Evolutionary conservation across 2,113 vertebrate species (phyloP), one percentile per base, ranked within the genome.

Genomic region (Dendrocopos noguchii): DNA sequence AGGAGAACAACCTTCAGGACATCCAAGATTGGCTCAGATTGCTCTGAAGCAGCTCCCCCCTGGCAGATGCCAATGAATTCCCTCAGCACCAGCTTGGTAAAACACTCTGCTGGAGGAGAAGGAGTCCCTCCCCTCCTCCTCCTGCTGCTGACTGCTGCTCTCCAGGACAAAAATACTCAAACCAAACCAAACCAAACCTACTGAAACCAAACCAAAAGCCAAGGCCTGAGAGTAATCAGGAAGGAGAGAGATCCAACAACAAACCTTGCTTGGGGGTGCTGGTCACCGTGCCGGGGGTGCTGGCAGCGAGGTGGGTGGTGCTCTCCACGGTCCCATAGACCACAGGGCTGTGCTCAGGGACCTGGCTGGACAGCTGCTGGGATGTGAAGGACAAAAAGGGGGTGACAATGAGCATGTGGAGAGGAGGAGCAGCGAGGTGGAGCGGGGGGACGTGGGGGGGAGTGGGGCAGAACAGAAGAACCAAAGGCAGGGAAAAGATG

Each of bases 301-400:
- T 96, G 97, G 95, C 80, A 33, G 95, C 93, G 59, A 97, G 97
- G 73, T 96, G 98, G 63, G 98, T 73, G 64, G 98, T 73, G 95
- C 81, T 97, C 97, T 98, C 98, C 96, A 95, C 84, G 34, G 97
- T 95, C 97, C 98, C 98, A 20, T 97, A 97, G 55, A 93, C 94
- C 80, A 93, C 89, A 84, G 98, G 98, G 96, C 97, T 93, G 96
- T 98, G 98, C 97, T 99, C 99, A 0, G 98, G 98, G 95, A 97
- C 97, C 97, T 99, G 99, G 98, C 98, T 98, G 98, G 98, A 94
- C 95, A 98, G 98, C 98, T 99, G 99, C 98, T 98, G 98, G 86
- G 97, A 97, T 98, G 96, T 96, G 97, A 98, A 98, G 98, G 97
- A 98, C 97, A 99, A 98, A 98, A 98, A 97, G 98, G 97, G 96